Base-by-base conservation (phyloP, 2,888 invertebrate genomes). In the Coelinius sp. region DNA sequence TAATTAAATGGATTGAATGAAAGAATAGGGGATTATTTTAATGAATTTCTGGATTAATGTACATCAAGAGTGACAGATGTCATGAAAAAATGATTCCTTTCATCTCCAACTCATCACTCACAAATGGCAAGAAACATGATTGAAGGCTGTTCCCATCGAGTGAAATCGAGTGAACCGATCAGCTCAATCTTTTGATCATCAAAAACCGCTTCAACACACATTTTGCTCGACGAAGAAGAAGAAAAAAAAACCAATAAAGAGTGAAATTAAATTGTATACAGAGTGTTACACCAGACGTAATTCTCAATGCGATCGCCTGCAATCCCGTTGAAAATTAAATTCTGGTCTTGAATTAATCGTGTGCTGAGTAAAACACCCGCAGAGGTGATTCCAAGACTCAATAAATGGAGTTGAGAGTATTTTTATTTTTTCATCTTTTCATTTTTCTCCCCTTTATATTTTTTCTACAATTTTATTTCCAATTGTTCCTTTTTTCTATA, bases 261-360 rank as follows among this genome's bases (percentile, higher is more conserved):
- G 31, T 17, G 17, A 35, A 35, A 59, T 59, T 59, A 59, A 59
- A 59, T 59, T 59, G 35, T 31, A 31, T 59, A 17, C 53, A 24
- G 27, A 2, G 59, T 35, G 22, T 59, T 59, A 59, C 14, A 17
- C 17, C 25, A 59, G 35, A 17, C 59, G 35, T 59, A 20, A 35
- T 59, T 12, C 17, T 31, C 14, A 59, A 20, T 59, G 17, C 20
- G 20, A 59, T 31, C 14, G 31, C n/a, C 35, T 25, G 17, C 14
- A 59, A n/a, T n/a, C 8, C 59, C 56, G 56, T n/a, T 25, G 59
- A 17, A 35, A 59, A 59, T 59, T 31, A 35, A 59, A 59, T 59
- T 59, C 27, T 25, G 53, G 53, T 53, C 59, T 14, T 10, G 59
- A 35, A 31, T 59, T 59, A 59, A 59, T 59, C 59, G 53, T 24